Evolutionary conservation across 2,797 vertebrate species (phyloP), one percentile per base, ranked within the genome.

Genomic region (Acanthiza pusilla): DNA sequence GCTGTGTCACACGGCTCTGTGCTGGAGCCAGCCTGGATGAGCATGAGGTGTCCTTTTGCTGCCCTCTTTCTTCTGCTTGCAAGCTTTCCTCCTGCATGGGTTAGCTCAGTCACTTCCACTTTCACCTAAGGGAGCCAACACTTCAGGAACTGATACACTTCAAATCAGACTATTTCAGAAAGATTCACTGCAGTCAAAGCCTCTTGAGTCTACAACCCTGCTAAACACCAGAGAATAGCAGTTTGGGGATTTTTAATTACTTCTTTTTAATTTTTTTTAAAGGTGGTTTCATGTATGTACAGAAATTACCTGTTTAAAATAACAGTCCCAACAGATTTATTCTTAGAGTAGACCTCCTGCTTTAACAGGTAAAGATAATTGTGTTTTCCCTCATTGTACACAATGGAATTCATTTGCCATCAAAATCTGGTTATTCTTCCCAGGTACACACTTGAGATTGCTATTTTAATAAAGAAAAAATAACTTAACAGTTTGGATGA

Each of bases 21-120:
- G 61, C 79, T 82, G 66, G 58, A 87, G 68, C 47, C 75, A 66
- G 38, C 74, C 80, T 62, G 50, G 22, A 38, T 23, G n/a, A 70
- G 65, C 45, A 94, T 75, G 77, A 60, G 55, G 10, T 82, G 62
- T 95, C 91, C 94, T 94, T 96, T 76, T 95, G 91, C 96, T 95
- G 95, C 94, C 94, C 91, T 91, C 95, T 96, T 79, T 47, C 96
- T 95, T 96, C 89, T 86, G 6, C 62, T 82, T 68, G 67, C 42
- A 70, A 86, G 68, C 63, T 40, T 50, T 40, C 45, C 70, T 68
- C 63, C 76, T 54, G 43, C 21, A 1, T 70, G 61, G 50, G 29
- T 71, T 40, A 22, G 34, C 45, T 67, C 4, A 65, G 61, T 26
- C 43, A 18, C 23, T 93, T 57, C 47, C 30, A 25, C 50, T 72